phyloP scores from a whole-genome alignment of 2,797 vertebrate species.

The Lagocephalus sceleratus region DNA sequence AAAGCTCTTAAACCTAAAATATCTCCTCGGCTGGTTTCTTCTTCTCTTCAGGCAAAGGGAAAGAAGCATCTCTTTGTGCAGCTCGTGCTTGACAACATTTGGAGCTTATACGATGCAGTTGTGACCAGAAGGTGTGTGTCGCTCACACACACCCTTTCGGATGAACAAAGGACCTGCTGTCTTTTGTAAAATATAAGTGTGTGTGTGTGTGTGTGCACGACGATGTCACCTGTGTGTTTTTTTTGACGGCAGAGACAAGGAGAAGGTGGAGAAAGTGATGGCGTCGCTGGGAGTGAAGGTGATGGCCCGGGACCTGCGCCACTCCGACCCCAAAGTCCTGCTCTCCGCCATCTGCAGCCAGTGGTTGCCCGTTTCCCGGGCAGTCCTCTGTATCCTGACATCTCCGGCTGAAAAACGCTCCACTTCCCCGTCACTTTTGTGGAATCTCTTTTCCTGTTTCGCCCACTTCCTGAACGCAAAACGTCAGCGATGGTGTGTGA shows the following conservation, averaged over 20 bases:
- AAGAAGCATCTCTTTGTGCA: constrained; percentile 96
- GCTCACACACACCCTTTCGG: too few species aligned
- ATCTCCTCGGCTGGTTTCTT: not conserved
- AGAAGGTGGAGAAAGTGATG: constrained; percentile 92
- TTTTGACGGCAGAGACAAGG: constrained; percentile 82
- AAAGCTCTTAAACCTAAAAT: too few species aligned
- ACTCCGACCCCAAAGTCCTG: constrained; percentile 91
- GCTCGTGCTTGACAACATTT: constrained; percentile 94
- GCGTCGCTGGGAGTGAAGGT: constrained; percentile 86
- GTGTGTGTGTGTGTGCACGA: too few species aligned
- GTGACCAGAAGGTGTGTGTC: constrained; percentile 82
- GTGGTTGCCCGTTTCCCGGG: constrained; percentile 92
- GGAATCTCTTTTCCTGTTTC: not conserved
- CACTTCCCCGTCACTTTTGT: too few species aligned
- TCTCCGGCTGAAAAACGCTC: too few species aligned
- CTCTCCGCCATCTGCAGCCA: constrained; percentile 91
- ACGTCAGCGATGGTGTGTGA: constrained; percentile 89
- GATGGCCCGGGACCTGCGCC: constrained; percentile 82
- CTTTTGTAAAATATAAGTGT: too few species aligned
- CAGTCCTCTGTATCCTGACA: constrained; percentile 89
- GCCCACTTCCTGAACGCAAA: too few species aligned
- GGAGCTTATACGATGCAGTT: constrained; percentile 94
- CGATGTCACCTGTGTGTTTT: not conserved
- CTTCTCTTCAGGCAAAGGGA: constrained; percentile 83
- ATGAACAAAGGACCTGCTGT: too few species aligned